Base-by-base conservation (phyloP, 1,140 invertebrate species). In the Uloborus diversus region DNA sequence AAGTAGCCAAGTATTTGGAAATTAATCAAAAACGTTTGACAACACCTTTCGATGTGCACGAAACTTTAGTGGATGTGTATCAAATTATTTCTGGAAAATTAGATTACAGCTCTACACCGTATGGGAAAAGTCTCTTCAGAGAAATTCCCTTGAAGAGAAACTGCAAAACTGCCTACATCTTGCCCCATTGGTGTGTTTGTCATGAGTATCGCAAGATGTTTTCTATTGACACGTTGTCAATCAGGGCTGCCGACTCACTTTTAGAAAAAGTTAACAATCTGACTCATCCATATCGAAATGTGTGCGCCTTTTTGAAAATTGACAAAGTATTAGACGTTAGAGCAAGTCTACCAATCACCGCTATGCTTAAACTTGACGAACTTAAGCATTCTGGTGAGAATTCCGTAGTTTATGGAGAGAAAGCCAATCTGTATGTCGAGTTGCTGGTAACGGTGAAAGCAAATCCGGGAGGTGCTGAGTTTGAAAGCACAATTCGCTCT, bases 51-150 rank as follows among this genome's bases (percentile, higher is more conserved):
- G 88, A 89, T 81, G 82, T 89, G 11, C 85, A 88, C 71, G 86
- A 85, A 65, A 88, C 87, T 11, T 80, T 89, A 7, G 68, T 80
- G 37, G 83, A 88, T 64, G 13, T 85, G n/a, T 42, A 42, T 42
- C 37, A 42, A 42, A 42, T 56, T 65, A 20, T 27, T 35, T 53
- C 81, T 53, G 82, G 84, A 86, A 27, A 87, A 2, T 83, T 7
- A 9, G 27, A 33, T 42, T 51, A 78, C 33, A 35, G 20, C 7
- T 86, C 1, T 82, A 86, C 35, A 81, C 82, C 64, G 3, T 35
- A 90, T 56, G 91, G 92, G 2, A 92, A 93, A 17, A 95, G 94
- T 85, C 88, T 94, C 64, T 94, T 96, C 83, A 85, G 91, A 3
- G 88, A 91, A 0, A 90, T 96, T 53, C 90, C 92, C 0, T 85